Conservation (phyloP, 2,797 vertebrate species). For the Valencia hispanica region DNA sequence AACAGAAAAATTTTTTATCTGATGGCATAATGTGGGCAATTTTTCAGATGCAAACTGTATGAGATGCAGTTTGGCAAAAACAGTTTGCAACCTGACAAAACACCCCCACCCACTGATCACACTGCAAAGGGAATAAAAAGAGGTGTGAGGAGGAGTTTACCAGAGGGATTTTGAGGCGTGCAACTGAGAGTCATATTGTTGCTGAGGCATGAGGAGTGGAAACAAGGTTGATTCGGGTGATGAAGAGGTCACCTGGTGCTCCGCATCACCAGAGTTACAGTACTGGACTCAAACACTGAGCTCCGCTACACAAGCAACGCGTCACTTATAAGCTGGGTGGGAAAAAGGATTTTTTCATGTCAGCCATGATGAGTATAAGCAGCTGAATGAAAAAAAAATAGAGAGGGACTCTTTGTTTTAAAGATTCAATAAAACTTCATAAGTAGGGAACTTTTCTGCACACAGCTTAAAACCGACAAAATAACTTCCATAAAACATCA, state of each 20-base stretch:
- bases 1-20: not conserved
- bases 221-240: slow-evolving; percentile 13
- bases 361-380: slow-evolving; percentile 6
- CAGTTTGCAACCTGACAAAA: slow-evolving; percentile 7
- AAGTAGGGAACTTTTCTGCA: not conserved
- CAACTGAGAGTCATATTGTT: slow-evolving; percentile 21
- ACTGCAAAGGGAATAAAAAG: slow-evolving; percentile 5
- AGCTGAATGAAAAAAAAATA: not conserved
- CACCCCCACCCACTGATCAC: slow-evolving; percentile 19
- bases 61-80: not conserved
- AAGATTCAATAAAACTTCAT: not conserved
- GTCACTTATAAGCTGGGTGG: not conserved
- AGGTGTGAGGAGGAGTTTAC: slow-evolving; percentile 43
- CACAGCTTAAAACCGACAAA: not conserved
- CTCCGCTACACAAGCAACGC: slow-evolving; percentile 18
- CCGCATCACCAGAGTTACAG: slow-evolving; percentile 18
- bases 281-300: slow-evolving; percentile 35
- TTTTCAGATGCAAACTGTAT: not conserved
- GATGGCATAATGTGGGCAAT: not conserved
- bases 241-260: slow-evolving; percentile 23
- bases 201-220: not conserved
- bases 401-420: not conserved
- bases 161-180: slow-evolving; percentile 49
- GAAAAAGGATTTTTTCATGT: slow-evolving; percentile 1
- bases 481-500: not conserved